Evolutionary conservation across 2,113 vertebrate species (phyloP).

Genomic region (Gavialis gangeticus): DNA sequence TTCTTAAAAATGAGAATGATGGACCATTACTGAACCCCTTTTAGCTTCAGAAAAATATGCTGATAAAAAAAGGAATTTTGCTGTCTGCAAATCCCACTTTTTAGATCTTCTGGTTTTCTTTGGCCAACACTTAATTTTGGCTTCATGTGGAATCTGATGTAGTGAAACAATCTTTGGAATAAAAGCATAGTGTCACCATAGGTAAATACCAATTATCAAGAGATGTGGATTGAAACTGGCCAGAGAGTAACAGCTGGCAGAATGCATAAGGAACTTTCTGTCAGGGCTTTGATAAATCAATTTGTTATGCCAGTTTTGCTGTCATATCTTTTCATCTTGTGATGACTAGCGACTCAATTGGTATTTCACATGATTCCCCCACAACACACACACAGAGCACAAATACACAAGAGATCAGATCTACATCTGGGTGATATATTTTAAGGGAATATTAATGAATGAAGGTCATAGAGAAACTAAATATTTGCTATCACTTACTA

Average conservation of each 20-base stretch:
- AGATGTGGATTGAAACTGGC: not conserved
- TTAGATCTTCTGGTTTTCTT: not conserved
- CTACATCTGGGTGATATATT: too few species aligned
- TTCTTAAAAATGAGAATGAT: not conserved
- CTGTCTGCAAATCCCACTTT: not conserved
- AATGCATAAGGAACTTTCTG: not conserved
- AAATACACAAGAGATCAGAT: not conserved
- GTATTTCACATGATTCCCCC: not conserved
- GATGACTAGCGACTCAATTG: not conserved
- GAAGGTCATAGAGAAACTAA: too few species aligned
- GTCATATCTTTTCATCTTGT: not conserved
- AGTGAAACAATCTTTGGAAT: not conserved
- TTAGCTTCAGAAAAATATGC: not conserved
- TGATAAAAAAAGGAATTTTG: not conserved
- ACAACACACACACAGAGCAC: not conserved
- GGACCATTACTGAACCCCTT: not conserved
- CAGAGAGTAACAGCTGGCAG: not conserved
- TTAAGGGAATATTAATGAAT: too few species aligned
- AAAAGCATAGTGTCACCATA: not conserved
- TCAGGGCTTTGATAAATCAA: not conserved
- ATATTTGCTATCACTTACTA: too few species aligned
- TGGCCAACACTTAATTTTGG: not conserved
- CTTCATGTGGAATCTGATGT: not conserved
- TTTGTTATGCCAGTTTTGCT: not conserved
- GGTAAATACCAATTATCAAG: conserved; percentile 7